A percentile compares a stretch with the other conserved stretches of the same genome.
Evolutionary conservation across 2,888 invertebrate genomes (phyloP).

Genomic region (Pristionchus japonicus): DNA sequence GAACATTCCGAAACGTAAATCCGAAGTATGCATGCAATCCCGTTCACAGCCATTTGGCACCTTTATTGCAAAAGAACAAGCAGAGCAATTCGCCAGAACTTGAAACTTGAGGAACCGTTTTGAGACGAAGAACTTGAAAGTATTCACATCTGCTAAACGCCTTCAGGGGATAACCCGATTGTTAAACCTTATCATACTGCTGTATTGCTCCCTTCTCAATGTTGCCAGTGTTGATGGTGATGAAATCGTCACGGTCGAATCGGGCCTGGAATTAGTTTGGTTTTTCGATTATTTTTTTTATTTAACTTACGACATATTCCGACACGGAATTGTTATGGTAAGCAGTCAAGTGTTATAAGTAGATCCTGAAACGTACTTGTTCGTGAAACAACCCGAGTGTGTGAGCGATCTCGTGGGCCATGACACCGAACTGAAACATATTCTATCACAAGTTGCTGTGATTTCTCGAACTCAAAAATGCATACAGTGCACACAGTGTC

Average conservation of each 20-base stretch:
- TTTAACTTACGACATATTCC: too few species aligned
- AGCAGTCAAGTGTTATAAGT: too few species aligned
- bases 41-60: too few species aligned
- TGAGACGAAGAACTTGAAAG: too few species aligned
- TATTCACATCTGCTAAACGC: too few species aligned
- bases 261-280: not conserved
- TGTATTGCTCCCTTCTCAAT: not conserved
- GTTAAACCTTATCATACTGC: constrained; percentile 41
- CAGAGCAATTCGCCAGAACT: not conserved
- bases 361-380: not conserved
- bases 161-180: not conserved
- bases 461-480: too few species aligned
- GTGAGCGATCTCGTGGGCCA: constrained; percentile 47
- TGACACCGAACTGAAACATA: constrained; percentile 44
- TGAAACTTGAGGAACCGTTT: too few species aligned
- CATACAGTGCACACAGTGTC: too few species aligned
- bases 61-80: too few species aligned
- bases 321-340: too few species aligned
- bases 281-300: too few species aligned
- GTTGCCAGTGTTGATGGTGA: constrained; percentile 29
- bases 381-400: constrained; percentile 44
- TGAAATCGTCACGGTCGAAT: constrained; percentile 35
- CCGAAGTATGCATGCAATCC: not conserved
- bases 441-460: too few species aligned
- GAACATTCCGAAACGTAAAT: not conserved